These are phyloP conservation scores for Jaculus jaculus DNA, from an alignment of 2,113 vertebrate genomes.

Conservation along the genomic window DNA sequence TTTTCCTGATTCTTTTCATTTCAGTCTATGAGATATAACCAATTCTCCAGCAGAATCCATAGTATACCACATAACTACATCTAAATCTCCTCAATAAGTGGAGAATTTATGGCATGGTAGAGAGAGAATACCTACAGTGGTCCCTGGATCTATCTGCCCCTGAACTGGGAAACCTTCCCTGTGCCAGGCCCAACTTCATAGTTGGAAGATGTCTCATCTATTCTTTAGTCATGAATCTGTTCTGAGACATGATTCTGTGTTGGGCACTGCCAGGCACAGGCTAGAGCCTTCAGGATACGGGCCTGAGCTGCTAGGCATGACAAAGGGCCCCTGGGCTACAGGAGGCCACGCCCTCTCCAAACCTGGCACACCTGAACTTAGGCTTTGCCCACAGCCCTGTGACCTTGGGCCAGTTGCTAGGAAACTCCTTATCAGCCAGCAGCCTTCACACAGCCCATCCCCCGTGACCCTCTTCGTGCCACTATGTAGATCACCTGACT, in stretches of 20 bases:
- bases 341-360: no score
- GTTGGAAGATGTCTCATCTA: background rate
- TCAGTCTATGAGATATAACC: constrained; percentile 29
- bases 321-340: no score
- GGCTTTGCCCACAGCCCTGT: no score
- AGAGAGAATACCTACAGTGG: background rate
- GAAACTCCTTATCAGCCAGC: no score
- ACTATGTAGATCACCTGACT: no score
- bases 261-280: no score
- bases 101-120: background rate
- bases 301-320: no score
- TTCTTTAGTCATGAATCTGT: background rate
- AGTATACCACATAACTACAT: background rate
- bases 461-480: no score
- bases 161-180: background rate
- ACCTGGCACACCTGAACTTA: no score
- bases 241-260: background rate
- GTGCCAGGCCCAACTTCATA: background rate
- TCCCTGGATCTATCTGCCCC: background rate
- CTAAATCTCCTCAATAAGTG: background rate
- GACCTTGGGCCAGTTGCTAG: no score
- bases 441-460: no score
- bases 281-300: no score
- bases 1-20: constrained; percentile 53
- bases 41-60: background rate